Base-by-base conservation (phyloP, 2,113 vertebrate genomes). In the Bucco capensis region DNA sequence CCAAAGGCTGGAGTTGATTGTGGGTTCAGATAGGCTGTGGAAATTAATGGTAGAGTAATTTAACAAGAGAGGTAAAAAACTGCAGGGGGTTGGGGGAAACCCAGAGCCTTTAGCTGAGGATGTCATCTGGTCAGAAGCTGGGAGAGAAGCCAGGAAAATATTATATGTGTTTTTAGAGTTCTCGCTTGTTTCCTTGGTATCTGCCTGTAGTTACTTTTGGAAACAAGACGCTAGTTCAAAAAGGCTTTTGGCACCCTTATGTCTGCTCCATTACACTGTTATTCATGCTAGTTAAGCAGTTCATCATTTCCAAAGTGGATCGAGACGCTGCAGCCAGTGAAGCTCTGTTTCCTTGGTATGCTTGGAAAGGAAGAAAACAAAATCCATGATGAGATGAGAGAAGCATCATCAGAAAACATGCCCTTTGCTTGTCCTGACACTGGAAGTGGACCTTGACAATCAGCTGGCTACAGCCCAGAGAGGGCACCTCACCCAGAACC, bases 321-420 rank as follows among this genome's bases (percentile, higher is more conserved):
- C 25, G 19, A 61, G 35, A 28, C 33, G 9, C 37, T n/a, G 67
- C 14, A 72, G 33, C 5, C 60, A 38, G n/a, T 31, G 19, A 60
- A 40, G 18, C 23, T 71, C 50, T 0, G 0, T 71, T 56, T 92
- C 70, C 65, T 73, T 0, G 1, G 11, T n/a, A 10, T 7, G 10
- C 31, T 77, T 56, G 67, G 44, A 69, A 58, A 76, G 21, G n/a
- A 76, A 66, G 9, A 31, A 46, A 17, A 10, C 25, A 38, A 38
- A 28, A 37, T 5, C 24, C 38, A 9, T 30, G 16, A 0, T 5
- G 25, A 83, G 46, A 38, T 7, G 24, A 54, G n/a, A 33, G 28
- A 60, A 70, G 18, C 47, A 23, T 33, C 28, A 23, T 12, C 19
- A 51, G 27, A 31, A 33, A 47, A 31, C 19, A 0, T 0, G 0